Base-by-base conservation (phyloP, 2,888 invertebrate species). In the Ormyrus labotus region DNA sequence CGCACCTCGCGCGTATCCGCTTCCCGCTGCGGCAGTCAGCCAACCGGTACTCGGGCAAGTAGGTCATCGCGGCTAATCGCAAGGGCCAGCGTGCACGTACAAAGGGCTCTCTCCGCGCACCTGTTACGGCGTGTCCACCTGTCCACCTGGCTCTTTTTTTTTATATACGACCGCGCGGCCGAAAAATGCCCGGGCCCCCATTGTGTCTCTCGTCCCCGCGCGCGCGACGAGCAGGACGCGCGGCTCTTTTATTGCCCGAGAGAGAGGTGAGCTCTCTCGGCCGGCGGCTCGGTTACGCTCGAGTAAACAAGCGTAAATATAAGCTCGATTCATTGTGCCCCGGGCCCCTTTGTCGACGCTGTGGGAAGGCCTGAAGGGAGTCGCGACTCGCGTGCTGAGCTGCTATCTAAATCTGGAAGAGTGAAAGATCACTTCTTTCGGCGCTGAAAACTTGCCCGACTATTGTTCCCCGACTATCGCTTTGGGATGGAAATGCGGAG, bases 251-350 rank as follows among this genome's bases (percentile, higher is more conserved):
- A 61, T 69, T 64, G 47, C 6, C 6, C 64, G 9, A 34, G 63
- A 60, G 48, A 70, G 8, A 2, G 13, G n/a, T 6, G 9, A 11
- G 10, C 34, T 1, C 34, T 51, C n/a, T n/a, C 9, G 0, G 57
- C 50, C 9, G 63, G 73, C 51, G 78, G 61, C 75, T 82, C 73
- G 73, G 68, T 80, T 78, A 70, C 83, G 79, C 80, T 70, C 10
- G 67, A 76, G 70, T 57, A 79, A 83, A 80, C 68, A 71, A 19
- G 67, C 47, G 81, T 71, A 68, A 69, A 78, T 53, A 58, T 57
- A 63, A 19, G 34, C 34, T 34, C 34, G 34, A 34, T 34, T 34
- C 34, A 34, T 34, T 34, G 34, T 34, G 34, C 34, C 34, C 34
- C 4, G 34, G 34, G 34, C 34, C 34, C 34, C 34, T 34, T 34